Evolutionary conservation across 92 coral and sea anemone species (phyloP).

Genomic region (Anthopleura xanthogrammica): DNA sequence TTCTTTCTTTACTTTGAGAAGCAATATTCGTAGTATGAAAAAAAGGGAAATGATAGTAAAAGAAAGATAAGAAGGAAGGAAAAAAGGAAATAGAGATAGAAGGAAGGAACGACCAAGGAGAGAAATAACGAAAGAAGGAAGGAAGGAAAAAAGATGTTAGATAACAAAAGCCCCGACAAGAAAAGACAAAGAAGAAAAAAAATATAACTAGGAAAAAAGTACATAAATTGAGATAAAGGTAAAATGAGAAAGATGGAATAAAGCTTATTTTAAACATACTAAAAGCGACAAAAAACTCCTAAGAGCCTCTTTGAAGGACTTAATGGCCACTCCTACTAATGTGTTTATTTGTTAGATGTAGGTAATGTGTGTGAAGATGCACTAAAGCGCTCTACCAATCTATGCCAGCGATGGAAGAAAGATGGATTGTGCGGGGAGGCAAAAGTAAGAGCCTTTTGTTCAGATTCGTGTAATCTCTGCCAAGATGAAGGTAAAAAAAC

Average conservation of each 20-base stretch:
- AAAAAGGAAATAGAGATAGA: neutral
- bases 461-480: constrained; percentile 15
- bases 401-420: constrained; percentile 15
- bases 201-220: too few relatives aligned
- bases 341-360: neutral
- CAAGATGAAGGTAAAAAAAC: constrained; percentile 18
- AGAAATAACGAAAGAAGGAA: neutral
- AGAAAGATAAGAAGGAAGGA: neutral
- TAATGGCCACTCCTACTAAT: neutral
- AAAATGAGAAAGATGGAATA: neutral
- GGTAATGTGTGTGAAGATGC: constrained; percentile 10
- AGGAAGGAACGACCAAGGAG: neutral
- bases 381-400: neutral
- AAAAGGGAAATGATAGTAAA: too few relatives aligned
- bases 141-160: neutral
- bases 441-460: constrained; percentile 18
- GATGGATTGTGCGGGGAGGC: constrained; percentile 5
- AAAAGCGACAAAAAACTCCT: too few relatives aligned
- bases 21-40: too few relatives aligned
- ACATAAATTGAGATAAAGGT: neutral
- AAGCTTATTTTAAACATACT: too few relatives aligned
- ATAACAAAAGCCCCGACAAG: too few relatives aligned
- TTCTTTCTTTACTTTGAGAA: too few relatives aligned
- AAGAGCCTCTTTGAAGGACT: too few relatives aligned
- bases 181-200: too few relatives aligned